phyloP scores from a whole-genome alignment of 2,797 vertebrate species.

The Menidia menidia region DNA sequence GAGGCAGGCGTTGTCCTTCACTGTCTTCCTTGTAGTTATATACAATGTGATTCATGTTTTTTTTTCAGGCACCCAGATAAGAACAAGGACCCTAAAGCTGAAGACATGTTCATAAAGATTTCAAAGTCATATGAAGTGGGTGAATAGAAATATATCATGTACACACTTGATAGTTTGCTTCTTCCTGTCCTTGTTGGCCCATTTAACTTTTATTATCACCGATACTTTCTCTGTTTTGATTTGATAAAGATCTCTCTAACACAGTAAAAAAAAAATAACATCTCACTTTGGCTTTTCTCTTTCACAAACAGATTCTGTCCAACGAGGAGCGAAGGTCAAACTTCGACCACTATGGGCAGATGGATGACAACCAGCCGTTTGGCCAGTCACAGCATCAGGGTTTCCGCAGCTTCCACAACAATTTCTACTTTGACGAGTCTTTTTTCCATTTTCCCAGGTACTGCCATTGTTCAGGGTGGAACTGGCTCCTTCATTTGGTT shows the following conservation, averaged over 20 bases:
- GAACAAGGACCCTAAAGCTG: slow-evolving; percentile 93
- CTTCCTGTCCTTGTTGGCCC: no score
- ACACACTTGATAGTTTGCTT: neutral
- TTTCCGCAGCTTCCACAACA: slow-evolving; percentile 91
- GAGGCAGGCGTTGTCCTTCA: no score
- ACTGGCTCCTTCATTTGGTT: neutral
- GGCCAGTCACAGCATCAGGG: slow-evolving; percentile 86
- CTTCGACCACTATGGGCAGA: slow-evolving; percentile 93
- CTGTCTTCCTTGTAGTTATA: neutral
- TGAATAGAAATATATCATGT: neutral
- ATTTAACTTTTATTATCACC: slow-evolving; percentile 5
- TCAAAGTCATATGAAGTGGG: slow-evolving; percentile 96
- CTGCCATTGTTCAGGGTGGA: neutral
- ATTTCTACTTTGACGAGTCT: slow-evolving; percentile 95
- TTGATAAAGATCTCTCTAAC: neutral
- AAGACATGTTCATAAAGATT: slow-evolving; percentile 96
- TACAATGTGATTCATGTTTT: neutral
- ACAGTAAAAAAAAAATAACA: neutral
- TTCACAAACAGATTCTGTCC: slow-evolving; percentile 85
- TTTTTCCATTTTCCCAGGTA: slow-evolving; percentile 93
- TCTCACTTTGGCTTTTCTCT: neutral
- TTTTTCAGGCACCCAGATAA: slow-evolving; percentile 95
- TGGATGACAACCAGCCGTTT: slow-evolving; percentile 88
- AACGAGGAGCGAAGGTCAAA: slow-evolving; percentile 91
- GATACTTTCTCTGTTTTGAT: neutral